These are phyloP conservation scores for Montipora foliosa DNA, from an alignment of 64 coral and sea anemone species.

Conservation along the genomic window DNA sequence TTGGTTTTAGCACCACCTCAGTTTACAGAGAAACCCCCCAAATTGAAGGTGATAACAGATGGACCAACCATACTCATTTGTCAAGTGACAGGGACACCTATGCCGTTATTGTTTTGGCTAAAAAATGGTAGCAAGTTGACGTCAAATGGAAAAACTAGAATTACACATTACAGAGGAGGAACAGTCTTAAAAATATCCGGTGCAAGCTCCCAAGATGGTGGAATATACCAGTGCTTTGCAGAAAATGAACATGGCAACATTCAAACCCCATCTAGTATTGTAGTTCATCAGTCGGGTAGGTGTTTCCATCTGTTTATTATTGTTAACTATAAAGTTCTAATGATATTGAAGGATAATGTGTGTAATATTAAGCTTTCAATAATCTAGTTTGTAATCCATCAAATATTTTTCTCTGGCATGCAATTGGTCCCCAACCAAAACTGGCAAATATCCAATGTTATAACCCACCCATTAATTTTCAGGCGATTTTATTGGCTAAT, in stretches of 20 bases:
- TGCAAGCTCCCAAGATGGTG: conserved; percentile 20
- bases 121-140: conserved; percentile 81
- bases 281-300: conserved; percentile 68
- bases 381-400: no score
- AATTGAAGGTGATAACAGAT: not conserved
- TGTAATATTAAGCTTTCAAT: no score
- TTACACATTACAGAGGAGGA: not conserved
- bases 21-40: conserved; percentile 56
- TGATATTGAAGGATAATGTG: no score
- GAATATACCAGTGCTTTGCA: conserved; percentile 92
- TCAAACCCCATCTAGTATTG: conserved; percentile 60
- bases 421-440: no score
- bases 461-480: no score
- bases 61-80: conserved; percentile 33
- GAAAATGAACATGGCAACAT: conserved; percentile 82
- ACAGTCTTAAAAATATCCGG: conserved; percentile 33
- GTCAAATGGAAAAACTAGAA: not conserved
- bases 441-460: no score
- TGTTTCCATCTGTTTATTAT: not conserved
- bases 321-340: no score
- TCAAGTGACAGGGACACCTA: conserved; percentile 68
- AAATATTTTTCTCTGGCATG: no score
- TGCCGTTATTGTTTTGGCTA: conserved; percentile 80
- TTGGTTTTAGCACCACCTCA: conserved; percentile 76
- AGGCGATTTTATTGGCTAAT: no score